Conservation (phyloP, 2,797 vertebrate genomes). For the Prunella strophiata region DNA sequence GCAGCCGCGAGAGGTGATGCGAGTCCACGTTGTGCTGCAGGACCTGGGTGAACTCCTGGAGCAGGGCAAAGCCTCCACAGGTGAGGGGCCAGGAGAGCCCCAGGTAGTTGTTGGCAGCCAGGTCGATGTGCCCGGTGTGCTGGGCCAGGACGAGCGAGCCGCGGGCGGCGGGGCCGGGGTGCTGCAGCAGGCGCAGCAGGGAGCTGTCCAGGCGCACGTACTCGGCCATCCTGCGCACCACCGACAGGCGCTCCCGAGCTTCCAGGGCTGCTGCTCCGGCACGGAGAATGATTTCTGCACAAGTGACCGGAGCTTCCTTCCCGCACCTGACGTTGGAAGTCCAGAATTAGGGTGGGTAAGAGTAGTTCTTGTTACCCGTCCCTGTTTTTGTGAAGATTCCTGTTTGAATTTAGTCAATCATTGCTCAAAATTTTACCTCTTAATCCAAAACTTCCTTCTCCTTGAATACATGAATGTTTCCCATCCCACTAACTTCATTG, state of each 20-base stretch:
- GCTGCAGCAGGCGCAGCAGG: conserved; percentile 31
- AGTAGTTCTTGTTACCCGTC: background rate
- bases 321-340: conserved; percentile 41
- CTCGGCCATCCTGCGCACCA: conserved; percentile 22
- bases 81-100: conserved; percentile 55
- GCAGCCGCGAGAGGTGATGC: conserved; percentile 19
- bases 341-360: background rate
- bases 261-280: background rate
- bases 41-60: background rate
- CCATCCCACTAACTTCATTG: background rate
- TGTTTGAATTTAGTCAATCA: background rate
- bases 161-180: background rate
- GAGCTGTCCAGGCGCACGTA: conserved; percentile 37
- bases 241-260: background rate
- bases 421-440: background rate
- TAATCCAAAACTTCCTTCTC: background rate
- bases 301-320: background rate
- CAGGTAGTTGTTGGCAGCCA: rapidly evolving
- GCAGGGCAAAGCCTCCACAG: background rate
- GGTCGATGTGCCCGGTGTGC: background rate
- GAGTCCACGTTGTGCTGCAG: conserved; percentile 18
- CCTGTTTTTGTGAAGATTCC: background rate
- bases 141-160: background rate
- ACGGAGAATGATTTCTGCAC: conserved; percentile 48
- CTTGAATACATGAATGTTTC: background rate